Evolutionary conservation across 2,888 invertebrate genomes (phyloP).

Genomic region (Fissipunctia ypsillon): DNA sequence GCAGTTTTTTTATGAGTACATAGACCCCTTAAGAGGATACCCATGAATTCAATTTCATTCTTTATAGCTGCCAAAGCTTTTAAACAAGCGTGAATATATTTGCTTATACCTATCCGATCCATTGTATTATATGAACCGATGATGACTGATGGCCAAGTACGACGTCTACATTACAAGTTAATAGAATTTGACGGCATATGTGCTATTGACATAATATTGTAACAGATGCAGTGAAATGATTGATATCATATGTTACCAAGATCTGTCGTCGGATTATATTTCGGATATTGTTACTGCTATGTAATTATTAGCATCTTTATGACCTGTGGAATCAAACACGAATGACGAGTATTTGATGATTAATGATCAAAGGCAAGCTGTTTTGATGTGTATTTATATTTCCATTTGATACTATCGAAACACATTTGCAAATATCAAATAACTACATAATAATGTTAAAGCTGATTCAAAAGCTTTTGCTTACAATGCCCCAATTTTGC

Average conservation of each 20-base stretch:
- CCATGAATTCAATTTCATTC: no score
- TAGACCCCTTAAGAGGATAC: no score
- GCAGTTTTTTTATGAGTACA: no score
- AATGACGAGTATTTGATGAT: neutral
- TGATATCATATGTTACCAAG: conserved; percentile 35
- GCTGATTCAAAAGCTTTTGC: neutral
- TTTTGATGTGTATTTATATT: neutral
- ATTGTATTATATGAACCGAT: conserved; percentile 23
- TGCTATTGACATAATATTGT: conserved; percentile 37
- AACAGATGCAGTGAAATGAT: conserved; percentile 55
- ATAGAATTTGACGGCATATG: conserved; percentile 49
- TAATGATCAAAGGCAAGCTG: conserved; percentile 14
- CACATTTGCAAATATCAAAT: neutral
- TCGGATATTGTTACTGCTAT: conserved; percentile 5
- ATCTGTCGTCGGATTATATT: conserved; percentile 37
- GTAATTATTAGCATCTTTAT: conserved; percentile 19
- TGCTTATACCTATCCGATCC: neutral
- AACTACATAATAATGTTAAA: neutral
- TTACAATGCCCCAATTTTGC: neutral
- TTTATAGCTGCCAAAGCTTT: neutral
- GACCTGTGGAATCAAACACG: neutral
- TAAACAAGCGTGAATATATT: neutral
- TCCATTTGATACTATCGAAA: neutral
- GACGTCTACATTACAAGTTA: conserved; percentile 45
- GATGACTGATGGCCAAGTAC: conserved; percentile 33